Percentiles rank a stretch among this genome's conserved stretches.
Evolutionary conservation across 1,140 invertebrate genomes (phyloP).

Genomic region (Drosophila asahinai): DNA sequence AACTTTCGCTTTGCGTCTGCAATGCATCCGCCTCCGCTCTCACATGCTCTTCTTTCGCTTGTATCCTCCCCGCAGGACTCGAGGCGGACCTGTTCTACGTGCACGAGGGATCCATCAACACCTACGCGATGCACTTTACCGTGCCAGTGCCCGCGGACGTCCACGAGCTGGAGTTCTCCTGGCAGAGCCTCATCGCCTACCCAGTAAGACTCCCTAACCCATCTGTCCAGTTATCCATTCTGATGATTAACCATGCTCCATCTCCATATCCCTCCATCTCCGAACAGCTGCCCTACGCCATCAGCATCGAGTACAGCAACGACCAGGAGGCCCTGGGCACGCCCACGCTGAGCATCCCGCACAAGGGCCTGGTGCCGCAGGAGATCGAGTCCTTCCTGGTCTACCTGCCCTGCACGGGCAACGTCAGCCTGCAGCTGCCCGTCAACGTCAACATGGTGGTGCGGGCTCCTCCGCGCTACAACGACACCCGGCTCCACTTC

Average conservation of each 20-base stretch:
- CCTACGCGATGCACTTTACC: slow-evolving; percentile 94
- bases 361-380: slow-evolving; percentile 90
- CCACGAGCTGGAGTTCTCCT: slow-evolving; percentile 94
- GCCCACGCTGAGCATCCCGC: slow-evolving; percentile 93
- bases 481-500: slow-evolving; percentile 91
- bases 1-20: slow-evolving; percentile 69
- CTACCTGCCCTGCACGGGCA: slow-evolving; percentile 91
- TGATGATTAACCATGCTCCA: slow-evolving; percentile 43
- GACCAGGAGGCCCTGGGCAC: slow-evolving; percentile 89
- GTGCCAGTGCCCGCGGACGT: slow-evolving; percentile 93
- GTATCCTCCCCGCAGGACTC: slow-evolving; percentile 87
- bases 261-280: not conserved
- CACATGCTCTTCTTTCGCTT: slow-evolving; percentile 9
- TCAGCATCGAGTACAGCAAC: slow-evolving; percentile 92
- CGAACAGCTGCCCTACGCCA: slow-evolving; percentile 90
- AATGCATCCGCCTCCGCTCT: slow-evolving; percentile 43
- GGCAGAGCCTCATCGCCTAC: slow-evolving; percentile 91
- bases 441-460: slow-evolving; percentile 94
- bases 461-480: slow-evolving; percentile 86
- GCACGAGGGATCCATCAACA: slow-evolving; percentile 94
- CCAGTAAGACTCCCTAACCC: slow-evolving; percentile 88
- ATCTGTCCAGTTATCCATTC: slow-evolving; percentile 12
- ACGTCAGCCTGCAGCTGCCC: slow-evolving; percentile 87
- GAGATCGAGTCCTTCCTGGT: slow-evolving; percentile 92
- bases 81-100: slow-evolving; percentile 93